These are phyloP conservation scores for Andrena haemorrhoa DNA, from an alignment of 2,888 invertebrate species.

Conservation along the genomic window DNA sequence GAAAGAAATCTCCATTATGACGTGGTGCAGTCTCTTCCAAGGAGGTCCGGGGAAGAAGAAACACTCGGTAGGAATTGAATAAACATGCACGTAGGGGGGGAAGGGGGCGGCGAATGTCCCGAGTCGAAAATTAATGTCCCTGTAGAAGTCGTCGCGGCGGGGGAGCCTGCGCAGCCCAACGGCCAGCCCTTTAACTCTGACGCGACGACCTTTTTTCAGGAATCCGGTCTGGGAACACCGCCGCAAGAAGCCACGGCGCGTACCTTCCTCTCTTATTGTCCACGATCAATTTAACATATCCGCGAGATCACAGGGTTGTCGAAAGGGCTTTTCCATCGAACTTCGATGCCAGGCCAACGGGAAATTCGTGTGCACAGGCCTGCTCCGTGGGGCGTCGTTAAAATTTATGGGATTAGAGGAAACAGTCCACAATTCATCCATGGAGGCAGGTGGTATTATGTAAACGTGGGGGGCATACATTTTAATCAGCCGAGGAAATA, in stretches of 20 bases:
- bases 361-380: slow-evolving; percentile 42
- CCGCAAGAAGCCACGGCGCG: slow-evolving; percentile 53
- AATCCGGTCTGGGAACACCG: slow-evolving; percentile 58
- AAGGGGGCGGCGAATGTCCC: slow-evolving; percentile 57
- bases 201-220: slow-evolving; percentile 70
- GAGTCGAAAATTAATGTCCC: slow-evolving; percentile 74
- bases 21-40: slow-evolving; percentile 53
- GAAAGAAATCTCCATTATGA: slow-evolving; percentile 62
- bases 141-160: slow-evolving; percentile 70
- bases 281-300: slow-evolving; percentile 72
- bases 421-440: slow-evolving; percentile 19
- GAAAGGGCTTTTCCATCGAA: slow-evolving; percentile 41
- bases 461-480: background rate
- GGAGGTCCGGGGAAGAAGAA: slow-evolving; percentile 50
- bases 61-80: slow-evolving; percentile 70
- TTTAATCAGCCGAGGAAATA: background rate
- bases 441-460: background rate
- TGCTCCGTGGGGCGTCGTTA: slow-evolving; percentile 38
- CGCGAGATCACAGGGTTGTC: slow-evolving; percentile 67
- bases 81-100: slow-evolving; percentile 65
- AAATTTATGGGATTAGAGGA: slow-evolving; percentile 54
- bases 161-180: slow-evolving; percentile 50
- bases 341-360: slow-evolving; percentile 25
- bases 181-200: slow-evolving; percentile 66
- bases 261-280: slow-evolving; percentile 53